A percentile compares a stretch with the other conserved stretches of the same genome.
Evolutionary conservation across 2,113 vertebrate genomes (phyloP).

Genomic region (Syrrhaptes paradoxus): DNA sequence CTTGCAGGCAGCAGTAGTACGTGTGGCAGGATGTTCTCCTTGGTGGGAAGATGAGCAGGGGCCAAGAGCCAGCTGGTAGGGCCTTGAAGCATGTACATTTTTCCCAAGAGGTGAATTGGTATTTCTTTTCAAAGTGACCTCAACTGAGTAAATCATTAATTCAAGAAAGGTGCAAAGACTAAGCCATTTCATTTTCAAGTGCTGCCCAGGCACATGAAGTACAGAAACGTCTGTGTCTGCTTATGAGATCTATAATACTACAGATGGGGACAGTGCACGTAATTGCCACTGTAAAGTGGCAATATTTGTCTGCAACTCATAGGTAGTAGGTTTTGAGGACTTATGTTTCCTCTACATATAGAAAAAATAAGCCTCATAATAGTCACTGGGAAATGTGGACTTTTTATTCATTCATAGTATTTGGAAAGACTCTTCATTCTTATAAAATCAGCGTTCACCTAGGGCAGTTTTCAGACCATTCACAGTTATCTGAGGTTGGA

Average conservation of each 20-base stretch:
- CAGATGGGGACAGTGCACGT: background rate
- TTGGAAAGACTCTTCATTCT: slow-evolving; percentile 23
- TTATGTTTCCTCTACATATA: background rate
- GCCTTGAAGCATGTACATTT: background rate
- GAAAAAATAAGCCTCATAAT: background rate
- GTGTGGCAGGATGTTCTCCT: background rate
- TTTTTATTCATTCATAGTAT: slow-evolving; percentile 9
- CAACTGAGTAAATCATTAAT: background rate
- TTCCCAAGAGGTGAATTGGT: background rate
- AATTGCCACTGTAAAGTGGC: background rate
- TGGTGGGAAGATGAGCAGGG: background rate
- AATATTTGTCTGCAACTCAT: background rate
- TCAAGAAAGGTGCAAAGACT: background rate
- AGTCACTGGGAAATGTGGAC: background rate
- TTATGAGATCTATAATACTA: background rate
- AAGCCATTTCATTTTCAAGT: background rate
- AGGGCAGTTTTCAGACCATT: slow-evolving; percentile 23
- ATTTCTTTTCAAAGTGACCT: background rate
- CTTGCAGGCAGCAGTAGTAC: background rate
- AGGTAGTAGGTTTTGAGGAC: background rate
- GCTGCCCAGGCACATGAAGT: background rate
- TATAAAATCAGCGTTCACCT: background rate
- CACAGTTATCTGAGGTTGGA: background rate
- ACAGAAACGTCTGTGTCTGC: background rate
- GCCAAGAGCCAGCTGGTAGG: background rate